A percentile compares a stretch with the other conserved stretches of the same genome.
Evolutionary conservation across 2,113 vertebrate species (phyloP).

Genomic region (Sarotherodon lohbergeri): DNA sequence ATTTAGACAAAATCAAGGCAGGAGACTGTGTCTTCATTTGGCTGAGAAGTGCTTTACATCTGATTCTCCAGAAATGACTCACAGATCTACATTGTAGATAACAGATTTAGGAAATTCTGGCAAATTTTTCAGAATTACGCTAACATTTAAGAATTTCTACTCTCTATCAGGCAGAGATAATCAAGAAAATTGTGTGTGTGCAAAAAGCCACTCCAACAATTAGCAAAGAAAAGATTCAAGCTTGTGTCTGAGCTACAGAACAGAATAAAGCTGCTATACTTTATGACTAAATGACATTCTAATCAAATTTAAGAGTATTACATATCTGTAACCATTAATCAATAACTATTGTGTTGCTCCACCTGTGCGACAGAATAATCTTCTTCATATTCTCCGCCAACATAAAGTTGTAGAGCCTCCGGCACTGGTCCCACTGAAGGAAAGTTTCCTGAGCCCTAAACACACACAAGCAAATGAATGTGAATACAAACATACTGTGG

Average conservation of each 20-base stretch:
- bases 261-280: background rate
- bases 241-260: background rate
- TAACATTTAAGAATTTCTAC: background rate
- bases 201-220: background rate
- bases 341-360: background rate
- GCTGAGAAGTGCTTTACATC: background rate
- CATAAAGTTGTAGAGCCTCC: slow-evolving; percentile 90
- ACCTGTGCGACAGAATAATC: slow-evolving; percentile 91
- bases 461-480: background rate
- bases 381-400: slow-evolving; percentile 93
- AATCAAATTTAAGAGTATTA: background rate
- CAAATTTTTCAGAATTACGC: background rate
- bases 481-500: background rate
- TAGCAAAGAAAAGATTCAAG: background rate
- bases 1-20: background rate
- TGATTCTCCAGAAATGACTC: background rate
- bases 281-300: background rate
- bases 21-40: background rate
- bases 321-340: background rate
- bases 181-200: background rate
- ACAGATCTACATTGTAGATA: background rate
- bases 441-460: slow-evolving; percentile 88
- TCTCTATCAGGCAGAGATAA: background rate
- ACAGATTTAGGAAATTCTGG: background rate
- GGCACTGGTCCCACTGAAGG: slow-evolving; percentile 91